phyloP scores from a whole-genome alignment of 2,113 vertebrate species.

The Vireo altiloquus region DNA sequence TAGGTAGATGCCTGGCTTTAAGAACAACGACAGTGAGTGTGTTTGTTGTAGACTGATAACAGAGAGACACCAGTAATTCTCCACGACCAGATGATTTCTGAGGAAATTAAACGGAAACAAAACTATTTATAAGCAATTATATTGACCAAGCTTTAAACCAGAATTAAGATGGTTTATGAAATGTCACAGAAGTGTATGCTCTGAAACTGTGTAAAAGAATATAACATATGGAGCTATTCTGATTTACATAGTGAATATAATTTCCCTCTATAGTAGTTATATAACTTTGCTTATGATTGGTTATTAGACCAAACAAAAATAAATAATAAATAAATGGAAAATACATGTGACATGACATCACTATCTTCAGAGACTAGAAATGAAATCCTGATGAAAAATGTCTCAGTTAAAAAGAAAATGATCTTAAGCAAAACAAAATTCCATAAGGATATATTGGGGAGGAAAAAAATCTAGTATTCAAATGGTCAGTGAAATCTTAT shows the following conservation, averaged over 20 bases:
- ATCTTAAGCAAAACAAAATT: neutral
- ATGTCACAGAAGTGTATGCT: neutral
- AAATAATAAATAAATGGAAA: neutral
- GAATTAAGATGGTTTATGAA: neutral
- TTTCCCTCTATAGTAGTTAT: neutral
- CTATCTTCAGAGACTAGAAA: neutral
- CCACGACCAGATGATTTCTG: slow-evolving; percentile 91
- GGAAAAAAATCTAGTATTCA: neutral
- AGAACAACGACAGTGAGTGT: slow-evolving; percentile 95
- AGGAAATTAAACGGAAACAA: slow-evolving; percentile 10
- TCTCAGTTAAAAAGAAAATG: neutral
- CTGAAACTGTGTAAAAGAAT: neutral
- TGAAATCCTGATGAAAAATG: neutral
- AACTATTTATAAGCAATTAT: neutral
- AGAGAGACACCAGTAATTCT: slow-evolving; percentile 93
- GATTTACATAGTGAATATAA: neutral
- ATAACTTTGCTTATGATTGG: neutral
- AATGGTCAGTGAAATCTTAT: neutral
- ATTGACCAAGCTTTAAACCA: neutral
- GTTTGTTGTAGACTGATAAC: slow-evolving; percentile 96
- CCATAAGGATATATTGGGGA: neutral
- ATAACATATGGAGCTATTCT: neutral
- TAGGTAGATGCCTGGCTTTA: slow-evolving; percentile 94
- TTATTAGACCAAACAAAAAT: neutral
- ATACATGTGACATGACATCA: neutral